Evolutionary conservation across 2,888 invertebrate genomes (phyloP), one percentile per base, ranked within the genome.

Genomic region (Archips crataeganus): DNA sequence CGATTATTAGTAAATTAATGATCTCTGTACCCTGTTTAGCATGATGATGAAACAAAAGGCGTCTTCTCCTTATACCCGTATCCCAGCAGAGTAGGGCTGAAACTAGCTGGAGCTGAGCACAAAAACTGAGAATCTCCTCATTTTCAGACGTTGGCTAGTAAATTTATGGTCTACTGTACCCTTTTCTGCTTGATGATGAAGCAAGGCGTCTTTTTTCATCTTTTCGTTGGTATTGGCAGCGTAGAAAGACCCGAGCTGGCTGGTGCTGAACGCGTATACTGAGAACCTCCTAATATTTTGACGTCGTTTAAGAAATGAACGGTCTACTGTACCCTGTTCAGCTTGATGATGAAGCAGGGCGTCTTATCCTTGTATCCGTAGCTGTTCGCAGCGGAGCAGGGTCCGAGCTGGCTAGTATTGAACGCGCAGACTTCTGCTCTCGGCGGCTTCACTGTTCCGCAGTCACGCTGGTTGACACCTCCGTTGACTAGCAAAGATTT

Each of bases 41-140:
- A 99, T 99, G 77, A 99, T 95, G 87, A 99, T 97, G 75, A 99
- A 95, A 89, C 99, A 99, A 0, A 99, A 0, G 99, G 99, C 45
- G 96, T 96, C 73, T 97, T 98, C 79, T 96, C 96, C 81, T 97
- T 96, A 87, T 97, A 99, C 70, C 98, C 98, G 88, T 96, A 99
- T 23, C 23, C 23, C 23, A 23, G 23, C 23, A 23, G 23, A 23
- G 23, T 23, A 23, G 23, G 23, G 23, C 23, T 23, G 23, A 23
- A 23, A 23, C 23, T 23, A 23, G 23, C 23, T 23, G 23, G 23
- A 23, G 23, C 23, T 23, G 23, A 23, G 23, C 23, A 23, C 23
- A 23, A 23, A 23, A 23, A 23, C 23, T 23, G 23, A 23, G 23
- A 23, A 23, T 23, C 23, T 23, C 23, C 23, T 23, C 23, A 23